Base-by-base conservation (phyloP, 2,113 vertebrate species). In the Oxygymnocypris stewartii region DNA sequence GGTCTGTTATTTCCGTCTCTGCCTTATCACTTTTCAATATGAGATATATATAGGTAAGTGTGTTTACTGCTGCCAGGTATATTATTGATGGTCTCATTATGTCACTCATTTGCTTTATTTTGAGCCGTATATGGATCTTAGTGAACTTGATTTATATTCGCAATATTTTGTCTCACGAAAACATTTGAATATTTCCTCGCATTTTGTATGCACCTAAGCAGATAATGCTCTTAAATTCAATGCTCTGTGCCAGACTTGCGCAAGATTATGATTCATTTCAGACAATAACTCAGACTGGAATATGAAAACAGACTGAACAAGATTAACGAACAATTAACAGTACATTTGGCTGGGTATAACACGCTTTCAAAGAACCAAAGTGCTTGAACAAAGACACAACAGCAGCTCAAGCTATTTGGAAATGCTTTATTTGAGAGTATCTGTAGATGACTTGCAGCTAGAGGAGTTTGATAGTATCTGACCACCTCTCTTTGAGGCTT, bases 21-120 rank as follows among this genome's bases (percentile, higher is more conserved):
- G 79, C 54, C 85, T 82, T 86, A 86, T 82, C 57, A 69, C 76
- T 73, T 80, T 79, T 25, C 65, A 86, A 44, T 79, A 44, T 86
- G 47, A 25, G 47, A 61, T 82, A 82, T 76, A 82, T 76, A 86
- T 82, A 81, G 79, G 78, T 82, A 79, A 76, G n/a, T 40, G 59
- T 81, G 80, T 40, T 86, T 82, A 86, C 69, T 31, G 67, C 73
- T 76, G 73, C 71, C 85, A 82, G 85, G 76, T 65, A 76, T 51
- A 82, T 82, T 14, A 49, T 49, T n/a, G 42, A 75, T n/a, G 65
- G 28, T 83, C 65, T 83, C 65, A 76, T 86, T 25, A 76, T 65
- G 74, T 82, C 79, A 76, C 28, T 76, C 85, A 51, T 59, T 74
- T 28, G 20, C 54, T n/a, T 71, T 47, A 31, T 86, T 86, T 74